phyloP scores from a whole-genome alignment of 2,113 vertebrate species.

The Neolamprologus sp. region DNA sequence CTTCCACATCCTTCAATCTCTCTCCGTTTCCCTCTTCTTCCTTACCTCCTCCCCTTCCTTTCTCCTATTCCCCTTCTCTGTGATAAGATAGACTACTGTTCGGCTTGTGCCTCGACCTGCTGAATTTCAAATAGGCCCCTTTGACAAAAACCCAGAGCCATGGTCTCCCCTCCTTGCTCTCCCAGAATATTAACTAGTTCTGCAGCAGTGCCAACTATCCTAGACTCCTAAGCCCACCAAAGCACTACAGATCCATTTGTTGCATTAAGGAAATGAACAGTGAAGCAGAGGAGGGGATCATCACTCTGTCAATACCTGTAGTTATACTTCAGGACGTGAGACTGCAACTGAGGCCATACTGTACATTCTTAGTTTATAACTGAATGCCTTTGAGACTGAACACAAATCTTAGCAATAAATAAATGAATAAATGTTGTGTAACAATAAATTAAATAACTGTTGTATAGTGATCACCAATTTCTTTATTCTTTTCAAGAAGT shows the following conservation, averaged over 20 bases:
- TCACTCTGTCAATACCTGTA: not conserved
- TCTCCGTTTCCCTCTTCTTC: not conserved
- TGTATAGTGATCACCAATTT: not conserved
- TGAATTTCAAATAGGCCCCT: slow-evolving; percentile 62
- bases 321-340: not conserved
- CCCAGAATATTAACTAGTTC: slow-evolving; percentile 54
- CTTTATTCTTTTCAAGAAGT: not conserved
- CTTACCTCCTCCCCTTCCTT: not conserved
- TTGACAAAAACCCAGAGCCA: slow-evolving; percentile 35
- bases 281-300: not conserved
- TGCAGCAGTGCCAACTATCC: slow-evolving; percentile 19
- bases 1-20: slow-evolving; percentile 28
- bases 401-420: not conserved
- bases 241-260: not conserved
- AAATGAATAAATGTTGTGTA: not conserved
- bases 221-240: not conserved
- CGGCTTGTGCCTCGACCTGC: slow-evolving; percentile 41
- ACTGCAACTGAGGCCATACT: not conserved
- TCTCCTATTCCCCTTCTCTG: slow-evolving; percentile 21
- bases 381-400: not conserved
- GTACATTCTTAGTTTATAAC: not conserved
- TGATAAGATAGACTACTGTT: slow-evolving; percentile 61
- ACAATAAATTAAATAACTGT: not conserved
- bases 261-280: not conserved
- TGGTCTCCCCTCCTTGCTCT: slow-evolving; percentile 36